Base-by-base conservation (phyloP, 2,113 vertebrate genomes). In the Cervus canadensis region DNA sequence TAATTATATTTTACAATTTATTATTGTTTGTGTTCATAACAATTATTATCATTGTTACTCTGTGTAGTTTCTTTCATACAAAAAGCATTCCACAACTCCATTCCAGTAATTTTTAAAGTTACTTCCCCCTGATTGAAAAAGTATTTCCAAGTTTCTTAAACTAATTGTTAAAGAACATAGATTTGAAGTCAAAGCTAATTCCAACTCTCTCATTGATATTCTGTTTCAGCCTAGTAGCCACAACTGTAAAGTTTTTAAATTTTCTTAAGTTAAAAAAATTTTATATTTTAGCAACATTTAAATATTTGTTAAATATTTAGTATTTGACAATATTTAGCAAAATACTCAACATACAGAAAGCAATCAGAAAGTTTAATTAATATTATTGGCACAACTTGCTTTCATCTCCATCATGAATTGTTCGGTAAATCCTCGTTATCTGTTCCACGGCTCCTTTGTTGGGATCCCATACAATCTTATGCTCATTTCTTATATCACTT, bases 1-100 rank as follows among this genome's bases (percentile, higher is more conserved):
- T 50, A 76, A 56, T 76, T 81, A 30, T 85, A 5, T 59, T 84
- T 86, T 89, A 21, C 64, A 91, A 52, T 81, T 28, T 86, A 95
- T 43, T 45, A 62, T 64, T 67, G 33, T 43, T 78, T 81, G 4
- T 64, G 13, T 48, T 81, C n/a, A 43, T 54, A 92, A 84, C 56
- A 30, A 60, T 81, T 40, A 36, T 79, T 79, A 19, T 21, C 13
- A 45, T 43, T 67, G 1, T 7, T 79, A 64, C 30, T 36, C n/a
- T 87, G 19, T 64, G 23, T 23, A 67, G 6, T 57, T 87, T 4
- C 30, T 23, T 2, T 92, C 79, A 62, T 30, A 71, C 13, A 84
- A 43, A 5, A 83, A 83, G 14, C n/a, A 45, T 71, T 40, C 40
- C 12, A 43, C 11, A 6, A 48, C 50, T 45, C 19, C 10, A 30